These are phyloP conservation scores for Girardinus metallicus DNA, from an alignment of 2,797 vertebrate species.

Conservation along the genomic window DNA sequence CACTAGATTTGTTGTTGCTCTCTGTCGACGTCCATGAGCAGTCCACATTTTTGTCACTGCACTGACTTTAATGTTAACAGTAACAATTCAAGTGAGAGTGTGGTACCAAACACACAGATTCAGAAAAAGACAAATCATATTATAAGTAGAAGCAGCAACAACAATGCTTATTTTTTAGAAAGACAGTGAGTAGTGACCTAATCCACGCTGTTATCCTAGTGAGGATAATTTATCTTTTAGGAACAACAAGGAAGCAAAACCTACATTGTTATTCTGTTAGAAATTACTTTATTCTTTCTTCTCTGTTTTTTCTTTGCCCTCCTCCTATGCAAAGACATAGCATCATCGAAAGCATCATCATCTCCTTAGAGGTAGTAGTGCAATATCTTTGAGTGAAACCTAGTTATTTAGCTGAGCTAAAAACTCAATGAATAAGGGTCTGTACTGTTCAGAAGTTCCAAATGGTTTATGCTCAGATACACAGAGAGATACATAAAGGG, in stretches of 20 bases:
- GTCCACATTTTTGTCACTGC: not conserved
- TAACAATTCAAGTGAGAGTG: not conserved
- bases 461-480: not conserved
- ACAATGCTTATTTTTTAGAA: not conserved
- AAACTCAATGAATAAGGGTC: not conserved
- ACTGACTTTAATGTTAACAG: not conserved
- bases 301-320: not conserved
- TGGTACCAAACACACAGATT: not conserved
- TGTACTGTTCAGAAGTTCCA: not conserved
- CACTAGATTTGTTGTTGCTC: not conserved
- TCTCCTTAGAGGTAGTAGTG: not conserved
- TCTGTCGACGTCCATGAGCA: not conserved
- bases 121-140: not conserved
- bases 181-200: not conserved
- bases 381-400: not conserved
- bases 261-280: not conserved
- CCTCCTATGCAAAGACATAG: no score
- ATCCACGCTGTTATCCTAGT: not conserved
- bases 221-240: not conserved
- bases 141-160: not conserved
- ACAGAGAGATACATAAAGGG: not conserved
- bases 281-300: not conserved
- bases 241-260: not conserved
- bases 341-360: not conserved
- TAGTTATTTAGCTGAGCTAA: not conserved